A percentile compares a stretch with the other conserved stretches of the same genome.
Evolutionary conservation across 2,888 invertebrate genomes (phyloP).

Genomic region (Hemicrepidius hirtus): DNA sequence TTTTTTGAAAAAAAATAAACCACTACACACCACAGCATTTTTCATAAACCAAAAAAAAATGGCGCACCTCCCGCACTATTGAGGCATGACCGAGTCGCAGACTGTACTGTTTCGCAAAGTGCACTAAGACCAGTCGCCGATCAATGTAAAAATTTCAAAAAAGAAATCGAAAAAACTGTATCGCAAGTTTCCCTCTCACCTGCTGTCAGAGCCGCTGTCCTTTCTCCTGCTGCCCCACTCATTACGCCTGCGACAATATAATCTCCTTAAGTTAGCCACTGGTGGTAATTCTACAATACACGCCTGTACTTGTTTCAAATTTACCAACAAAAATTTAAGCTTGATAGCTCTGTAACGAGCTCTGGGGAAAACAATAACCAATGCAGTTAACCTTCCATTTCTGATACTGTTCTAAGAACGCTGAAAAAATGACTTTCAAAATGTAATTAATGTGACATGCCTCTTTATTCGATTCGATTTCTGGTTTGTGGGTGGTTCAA

Average conservation of each 20-base stretch:
- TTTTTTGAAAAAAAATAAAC: background rate
- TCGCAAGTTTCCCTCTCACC: slow-evolving; percentile 60
- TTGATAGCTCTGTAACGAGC: slow-evolving; percentile 10
- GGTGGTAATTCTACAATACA: background rate
- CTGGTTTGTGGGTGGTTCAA: slow-evolving; percentile 19
- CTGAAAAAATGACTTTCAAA: background rate
- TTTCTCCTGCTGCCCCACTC: slow-evolving; percentile 59
- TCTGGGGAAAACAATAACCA: slow-evolving; percentile 10
- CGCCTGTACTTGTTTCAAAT: slow-evolving; percentile 3
- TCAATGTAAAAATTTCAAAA: slow-evolving; percentile 57
- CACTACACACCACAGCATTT: slow-evolving; percentile 34
- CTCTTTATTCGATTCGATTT: background rate
- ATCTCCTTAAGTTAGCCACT: slow-evolving; percentile 16
- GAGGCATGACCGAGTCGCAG: slow-evolving; percentile 41
- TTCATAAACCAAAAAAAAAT: slow-evolving; percentile 2
- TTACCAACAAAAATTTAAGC: slow-evolving; percentile 24
- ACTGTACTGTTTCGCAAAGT: slow-evolving; percentile 50
- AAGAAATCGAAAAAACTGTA: slow-evolving; percentile 58
- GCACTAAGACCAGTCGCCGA: slow-evolving; percentile 52
- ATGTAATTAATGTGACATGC: slow-evolving; percentile 15
- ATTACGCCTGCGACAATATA: slow-evolving; percentile 42
- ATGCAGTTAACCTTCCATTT: slow-evolving; percentile 18
- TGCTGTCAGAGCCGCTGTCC: slow-evolving; percentile 53
- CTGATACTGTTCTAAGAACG: background rate
- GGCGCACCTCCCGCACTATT: slow-evolving; percentile 35